These are phyloP conservation scores for Carollia perspicillata DNA, from an alignment of 2,113 vertebrate species.

Conservation along the genomic window DNA sequence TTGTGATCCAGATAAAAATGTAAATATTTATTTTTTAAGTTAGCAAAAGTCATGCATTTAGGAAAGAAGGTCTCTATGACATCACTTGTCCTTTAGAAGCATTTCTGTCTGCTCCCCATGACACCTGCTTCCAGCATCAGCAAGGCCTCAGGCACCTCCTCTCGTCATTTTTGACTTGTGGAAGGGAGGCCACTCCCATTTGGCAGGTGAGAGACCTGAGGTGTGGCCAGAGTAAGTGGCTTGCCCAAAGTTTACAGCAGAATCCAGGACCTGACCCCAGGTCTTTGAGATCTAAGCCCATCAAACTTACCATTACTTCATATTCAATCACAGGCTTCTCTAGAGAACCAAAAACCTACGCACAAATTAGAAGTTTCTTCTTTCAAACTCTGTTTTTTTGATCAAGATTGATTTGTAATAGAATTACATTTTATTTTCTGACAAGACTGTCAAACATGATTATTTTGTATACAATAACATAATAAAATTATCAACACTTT, in stretches of 20 bases:
- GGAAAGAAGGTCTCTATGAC: not conserved
- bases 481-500: not conserved
- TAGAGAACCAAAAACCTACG: not conserved
- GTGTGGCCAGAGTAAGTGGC: not conserved
- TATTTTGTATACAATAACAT: not conserved
- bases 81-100: not conserved
- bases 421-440: constrained; percentile 52
- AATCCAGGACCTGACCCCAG: not conserved
- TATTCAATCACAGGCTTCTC: not conserved
- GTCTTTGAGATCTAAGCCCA: not conserved
- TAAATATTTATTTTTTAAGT: not conserved
- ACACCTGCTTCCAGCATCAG: accelerated
- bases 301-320: not conserved
- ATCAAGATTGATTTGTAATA: not conserved
- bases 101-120: not conserved
- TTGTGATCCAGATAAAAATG: not conserved
- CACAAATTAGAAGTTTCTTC: not conserved
- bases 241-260: not conserved
- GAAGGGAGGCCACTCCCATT: not conserved
- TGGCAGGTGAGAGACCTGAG: not conserved
- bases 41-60: not conserved
- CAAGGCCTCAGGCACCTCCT: not conserved
- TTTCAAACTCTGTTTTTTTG: not conserved
- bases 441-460: constrained; percentile 13
- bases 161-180: not conserved